A percentile compares a stretch with the other conserved stretches of the same genome.
These are phyloP conservation scores for Cinclus cinclus DNA, from an alignment of 2,113 vertebrate species.

Conservation along the genomic window DNA sequence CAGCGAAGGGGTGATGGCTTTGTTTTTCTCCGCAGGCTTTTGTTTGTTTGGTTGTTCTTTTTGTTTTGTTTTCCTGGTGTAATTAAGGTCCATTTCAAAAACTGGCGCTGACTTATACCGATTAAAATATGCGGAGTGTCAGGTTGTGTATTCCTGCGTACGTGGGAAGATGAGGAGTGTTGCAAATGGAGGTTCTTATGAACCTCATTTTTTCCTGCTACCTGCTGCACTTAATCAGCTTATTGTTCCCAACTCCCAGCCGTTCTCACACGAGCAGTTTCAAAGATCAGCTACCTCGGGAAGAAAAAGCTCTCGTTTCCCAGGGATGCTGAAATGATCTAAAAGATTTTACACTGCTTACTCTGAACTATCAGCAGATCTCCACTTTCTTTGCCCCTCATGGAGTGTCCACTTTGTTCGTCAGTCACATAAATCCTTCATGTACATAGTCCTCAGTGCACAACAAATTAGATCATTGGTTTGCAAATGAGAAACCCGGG, in stretches of 20 bases:
- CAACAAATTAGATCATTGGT: not conserved
- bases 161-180: not conserved
- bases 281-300: not conserved
- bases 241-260: not conserved
- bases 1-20: rapidly evolving
- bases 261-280: not conserved
- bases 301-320: not conserved
- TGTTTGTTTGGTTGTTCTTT: too few relatives aligned
- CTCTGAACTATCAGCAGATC: not conserved
- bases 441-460: not conserved
- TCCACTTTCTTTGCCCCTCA: not conserved
- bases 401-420: not conserved
- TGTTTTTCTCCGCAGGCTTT: not conserved
- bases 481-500: not conserved
- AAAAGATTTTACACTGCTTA: not conserved
- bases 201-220: slow-evolving; percentile 6
- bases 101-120: not conserved
- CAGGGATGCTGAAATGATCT: not conserved
- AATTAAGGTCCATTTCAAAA: not conserved
- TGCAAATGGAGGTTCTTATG: not conserved
- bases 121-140: not conserved
- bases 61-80: not conserved
- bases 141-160: not conserved
- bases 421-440: not conserved
- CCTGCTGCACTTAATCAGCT: slow-evolving; percentile 4